These are phyloP conservation scores for Yponomeuta evonymella DNA, from an alignment of 2,888 invertebrate species.

Conservation along the genomic window DNA sequence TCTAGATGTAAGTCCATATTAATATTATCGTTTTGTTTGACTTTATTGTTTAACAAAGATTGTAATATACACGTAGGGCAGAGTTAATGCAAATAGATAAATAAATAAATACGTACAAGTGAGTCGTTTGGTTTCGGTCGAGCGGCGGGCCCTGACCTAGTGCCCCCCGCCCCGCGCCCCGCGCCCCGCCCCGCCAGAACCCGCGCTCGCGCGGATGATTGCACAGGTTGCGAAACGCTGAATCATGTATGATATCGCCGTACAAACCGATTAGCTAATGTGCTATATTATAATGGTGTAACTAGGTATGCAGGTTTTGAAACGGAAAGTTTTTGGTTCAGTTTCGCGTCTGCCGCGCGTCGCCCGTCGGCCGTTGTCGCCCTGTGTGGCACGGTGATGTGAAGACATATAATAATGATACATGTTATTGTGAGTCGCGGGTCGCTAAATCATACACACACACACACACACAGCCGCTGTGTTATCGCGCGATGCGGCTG, in stretches of 20 bases:
- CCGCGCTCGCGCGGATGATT: background rate
- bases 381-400: background rate
- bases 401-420: too few relatives aligned
- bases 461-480: background rate
- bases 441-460: too few relatives aligned
- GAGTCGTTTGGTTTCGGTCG: background rate
- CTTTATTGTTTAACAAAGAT: background rate
- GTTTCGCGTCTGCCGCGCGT: background rate
- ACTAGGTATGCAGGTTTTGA: background rate
- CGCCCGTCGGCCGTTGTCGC: background rate
- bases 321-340: background rate
- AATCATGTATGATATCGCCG: background rate
- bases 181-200: background rate
- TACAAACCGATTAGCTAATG: constrained; percentile 1
- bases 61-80: background rate
- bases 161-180: background rate
- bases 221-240: constrained; percentile 1
- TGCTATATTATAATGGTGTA: background rate
- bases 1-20: background rate
- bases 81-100: background rate
- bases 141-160: background rate
- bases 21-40: background rate
- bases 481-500: background rate
- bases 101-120: background rate
- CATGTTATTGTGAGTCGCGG: too few relatives aligned